Conservation (phyloP, 1,140 invertebrate species). For the Atta cephalotes region DNA sequence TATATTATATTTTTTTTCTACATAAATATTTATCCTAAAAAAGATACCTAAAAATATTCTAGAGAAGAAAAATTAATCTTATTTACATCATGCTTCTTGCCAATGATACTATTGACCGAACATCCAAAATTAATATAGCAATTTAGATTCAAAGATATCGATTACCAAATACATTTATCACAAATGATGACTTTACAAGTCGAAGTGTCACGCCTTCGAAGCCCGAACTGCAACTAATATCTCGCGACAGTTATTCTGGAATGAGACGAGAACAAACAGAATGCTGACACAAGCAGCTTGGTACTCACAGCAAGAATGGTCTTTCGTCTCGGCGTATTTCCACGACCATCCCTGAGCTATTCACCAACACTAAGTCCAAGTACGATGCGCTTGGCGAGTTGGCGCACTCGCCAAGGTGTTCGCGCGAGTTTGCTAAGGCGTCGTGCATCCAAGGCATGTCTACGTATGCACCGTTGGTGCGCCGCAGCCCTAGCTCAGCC, state of each 20-base stretch:
- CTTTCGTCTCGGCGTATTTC: slow-evolving; percentile 65
- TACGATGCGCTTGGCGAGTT: neutral
- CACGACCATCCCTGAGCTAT: slow-evolving; percentile 56
- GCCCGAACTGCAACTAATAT: neutral
- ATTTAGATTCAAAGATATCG: neutral
- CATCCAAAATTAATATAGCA: neutral
- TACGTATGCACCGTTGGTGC: slow-evolving; percentile 50
- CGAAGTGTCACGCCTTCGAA: neutral
- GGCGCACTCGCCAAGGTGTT: slow-evolving; percentile 2
- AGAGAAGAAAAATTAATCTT: neutral
- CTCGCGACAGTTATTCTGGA: slow-evolving; percentile 63
- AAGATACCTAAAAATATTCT: neutral
- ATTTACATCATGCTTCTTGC: neutral
- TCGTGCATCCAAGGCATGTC: slow-evolving; percentile 20
- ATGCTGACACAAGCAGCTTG: slow-evolving; percentile 71
- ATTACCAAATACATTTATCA: neutral
- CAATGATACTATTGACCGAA: neutral
- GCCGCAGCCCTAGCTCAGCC: slow-evolving; percentile 64
- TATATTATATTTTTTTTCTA: neutral
- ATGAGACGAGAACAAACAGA: slow-evolving; percentile 48
- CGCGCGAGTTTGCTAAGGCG: slow-evolving; percentile 34
- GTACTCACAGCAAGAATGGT: slow-evolving; percentile 62
- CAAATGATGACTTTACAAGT: slow-evolving; percentile 10
- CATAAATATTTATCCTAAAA: neutral
- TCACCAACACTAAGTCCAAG: slow-evolving; percentile 47